Base-by-base conservation (phyloP, 1,140 invertebrate species). In the Bradynema listronoti region DNA sequence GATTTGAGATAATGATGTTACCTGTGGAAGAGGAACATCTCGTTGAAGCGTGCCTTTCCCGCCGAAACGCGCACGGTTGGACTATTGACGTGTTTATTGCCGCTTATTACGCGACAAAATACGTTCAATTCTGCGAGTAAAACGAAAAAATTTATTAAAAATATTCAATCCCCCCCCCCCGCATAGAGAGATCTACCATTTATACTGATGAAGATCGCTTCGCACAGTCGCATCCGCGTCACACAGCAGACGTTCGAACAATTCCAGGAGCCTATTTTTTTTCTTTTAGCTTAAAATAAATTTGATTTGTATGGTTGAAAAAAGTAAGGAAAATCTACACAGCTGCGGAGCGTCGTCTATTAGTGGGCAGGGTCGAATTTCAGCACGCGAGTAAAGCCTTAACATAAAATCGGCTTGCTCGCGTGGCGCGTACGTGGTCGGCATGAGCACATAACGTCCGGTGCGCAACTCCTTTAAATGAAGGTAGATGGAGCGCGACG, bases 371-470 rank as follows among this genome's bases (percentile, higher is more conserved):
- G 47, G 47, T 5, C 34, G 29, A 24, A 50, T 50, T 50, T 32
- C 34, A 19, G 29, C 27, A 2, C 47, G 16, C 14, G 66, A 64
- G 50, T 78, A 76, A 11, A 76, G 53, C 29, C 73, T 61, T 27
- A 76, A 52, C 59, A 76, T 68, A 51, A 71, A 76, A 16, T 73
- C 65, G 4, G 72, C 59, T 29, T 73, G 68, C 42, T 76, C 74
- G 14, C 63, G 47, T 6, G 74, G 74, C 0, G 74, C 74, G 59
- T 68, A 77, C 4, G 75, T 77, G 1, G 76, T 77, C 27, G 75
- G 75, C 36, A 67, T 54, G 9, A 69, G 19, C 22, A 77, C 51
- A 58, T 78, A 76, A 19, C 73, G 61, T 4, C 63, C 72, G 22
- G 52, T 46, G 11, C 25, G 3, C 19, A 74, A 51, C 27, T 58